A percentile compares a stretch with the other conserved stretches of the same genome.
phyloP scores from a whole-genome alignment of 2,888 invertebrate genomes.

The Ennomos quercinarius region DNA sequence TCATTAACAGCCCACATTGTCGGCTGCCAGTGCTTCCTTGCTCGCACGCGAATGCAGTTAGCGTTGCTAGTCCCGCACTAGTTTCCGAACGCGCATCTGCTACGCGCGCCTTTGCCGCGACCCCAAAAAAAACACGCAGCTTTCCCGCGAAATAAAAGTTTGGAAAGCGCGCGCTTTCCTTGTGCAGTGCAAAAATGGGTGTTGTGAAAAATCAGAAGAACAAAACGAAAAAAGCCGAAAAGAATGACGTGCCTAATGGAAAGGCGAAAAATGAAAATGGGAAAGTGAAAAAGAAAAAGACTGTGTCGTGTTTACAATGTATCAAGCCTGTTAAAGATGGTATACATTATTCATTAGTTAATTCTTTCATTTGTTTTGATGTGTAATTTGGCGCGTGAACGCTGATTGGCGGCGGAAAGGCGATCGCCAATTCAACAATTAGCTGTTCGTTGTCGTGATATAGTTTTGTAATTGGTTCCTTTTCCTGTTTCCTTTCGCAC shows the following conservation, averaged over 20 bases:
- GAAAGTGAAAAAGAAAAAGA: slow-evolving; percentile 82
- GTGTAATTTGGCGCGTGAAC: slow-evolving; percentile 23
- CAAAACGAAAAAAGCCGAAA: slow-evolving; percentile 58
- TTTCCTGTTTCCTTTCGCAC: slow-evolving; percentile 39
- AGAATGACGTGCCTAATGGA: slow-evolving; percentile 65
- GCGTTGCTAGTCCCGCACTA: slow-evolving; percentile 80
- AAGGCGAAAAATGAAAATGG: slow-evolving; percentile 69
- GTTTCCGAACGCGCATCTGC: slow-evolving; percentile 80
- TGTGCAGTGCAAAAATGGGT: slow-evolving; percentile 70
- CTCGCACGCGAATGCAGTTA: slow-evolving; percentile 77
- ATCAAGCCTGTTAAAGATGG: slow-evolving; percentile 80
- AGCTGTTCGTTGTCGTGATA: slow-evolving; percentile 13
- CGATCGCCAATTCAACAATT: slow-evolving; percentile 30
- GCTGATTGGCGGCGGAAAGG: slow-evolving; percentile 37
- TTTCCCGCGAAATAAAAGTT: slow-evolving; percentile 36
- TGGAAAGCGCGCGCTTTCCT: slow-evolving; percentile 52
- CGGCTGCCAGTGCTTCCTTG: slow-evolving; percentile 68
- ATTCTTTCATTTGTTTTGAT: slow-evolving; percentile 23
- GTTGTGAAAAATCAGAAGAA: slow-evolving; percentile 74
- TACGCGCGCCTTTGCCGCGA: slow-evolving; percentile 56
- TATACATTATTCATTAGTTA: slow-evolving; percentile 42
- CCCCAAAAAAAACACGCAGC: slow-evolving; percentile 45
- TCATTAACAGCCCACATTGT: slow-evolving; percentile 61
- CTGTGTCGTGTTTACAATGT: slow-evolving; percentile 83
- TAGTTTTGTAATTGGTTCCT: slow-evolving; percentile 39